phyloP scores from a whole-genome alignment of 1,140 invertebrate genomes.

The Oncopeltus fasciatus region DNA sequence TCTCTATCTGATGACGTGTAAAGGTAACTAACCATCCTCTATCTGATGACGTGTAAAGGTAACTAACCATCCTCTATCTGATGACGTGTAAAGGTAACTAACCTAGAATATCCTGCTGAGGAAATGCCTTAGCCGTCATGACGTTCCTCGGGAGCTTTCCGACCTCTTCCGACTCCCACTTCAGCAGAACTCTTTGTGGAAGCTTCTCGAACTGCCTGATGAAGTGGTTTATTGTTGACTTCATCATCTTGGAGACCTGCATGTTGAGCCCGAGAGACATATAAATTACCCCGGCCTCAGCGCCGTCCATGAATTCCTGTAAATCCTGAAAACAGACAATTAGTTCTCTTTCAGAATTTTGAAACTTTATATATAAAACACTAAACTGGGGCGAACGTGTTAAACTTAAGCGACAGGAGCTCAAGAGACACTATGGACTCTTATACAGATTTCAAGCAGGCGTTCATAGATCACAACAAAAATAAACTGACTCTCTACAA shows the following conservation, averaged over 20 bases:
- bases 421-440: no score
- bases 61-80: no score
- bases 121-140: conserved; percentile 46
- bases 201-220: conserved; percentile 38
- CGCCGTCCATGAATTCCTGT: conserved; percentile 26
- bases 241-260: conserved; percentile 21
- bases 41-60: no score
- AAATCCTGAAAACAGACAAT: conserved; percentile 20
- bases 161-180: conserved; percentile 40
- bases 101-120: conserved; percentile 51
- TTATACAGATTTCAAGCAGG: no score
- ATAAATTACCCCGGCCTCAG: conserved; percentile 31
- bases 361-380: no score
- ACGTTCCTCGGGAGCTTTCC: conserved; percentile 33
- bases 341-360: not conserved
- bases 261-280: conserved; percentile 30
- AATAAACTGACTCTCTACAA: no score
- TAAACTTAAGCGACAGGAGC: no score
- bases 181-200: conserved; percentile 47
- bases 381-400: no score
- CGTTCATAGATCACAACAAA: no score
- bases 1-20: not conserved
- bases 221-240: conserved; percentile 27
- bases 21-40: no score
- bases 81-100: no score